Evolutionary conservation across 2,888 invertebrate species (phyloP), one percentile per base, ranked within the genome.

Genomic region (Dryomyza anilis): DNA sequence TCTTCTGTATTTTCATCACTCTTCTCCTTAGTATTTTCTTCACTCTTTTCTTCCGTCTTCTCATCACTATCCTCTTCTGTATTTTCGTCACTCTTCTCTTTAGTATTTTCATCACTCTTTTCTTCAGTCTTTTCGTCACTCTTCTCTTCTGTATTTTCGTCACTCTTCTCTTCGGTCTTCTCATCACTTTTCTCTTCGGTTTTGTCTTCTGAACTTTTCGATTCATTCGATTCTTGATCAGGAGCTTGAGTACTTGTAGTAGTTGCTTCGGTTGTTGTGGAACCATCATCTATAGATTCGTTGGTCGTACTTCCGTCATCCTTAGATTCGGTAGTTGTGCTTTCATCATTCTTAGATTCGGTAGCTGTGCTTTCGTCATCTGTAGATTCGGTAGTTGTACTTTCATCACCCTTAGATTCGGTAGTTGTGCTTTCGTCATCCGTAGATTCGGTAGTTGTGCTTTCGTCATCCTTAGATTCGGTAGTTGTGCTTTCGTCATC

Each of bases 321-420:
- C 33, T 6, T 12, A 33, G 33, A 33, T 33, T 6, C 7, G 7
- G 33, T 33, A 33, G 33, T 33, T 33, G n/a, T n/a, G n/a, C n/a
- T n/a, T n/a, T n/a, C n/a, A n/a, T 33, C 33, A 5, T 16, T 48
- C 21, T 16, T 21, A 6, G 48, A 48, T 10, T 30, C 12, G 14
- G 25, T 29, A 3, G 25, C 27, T n/a, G 45, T n/a, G 6, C 12
- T 8, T 25, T 46, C 46, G 45, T 29, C 16, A 33, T 48, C 50
- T 59, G 58, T 4, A 25, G 53, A 23, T 8, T 36, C 50, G 5
- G 55, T 59, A 2, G 66, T 58, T 39, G 45, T 1, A 30, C 63
- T 25, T 1, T 16, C 52, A 0, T 39, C 64, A 4, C 60, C 61
- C 7, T 45, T 16, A 46, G 65, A 30, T 2, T 8, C 46, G 10